Conservation (phyloP, 2,888 invertebrate species). For the Eristalis intricaria region DNA sequence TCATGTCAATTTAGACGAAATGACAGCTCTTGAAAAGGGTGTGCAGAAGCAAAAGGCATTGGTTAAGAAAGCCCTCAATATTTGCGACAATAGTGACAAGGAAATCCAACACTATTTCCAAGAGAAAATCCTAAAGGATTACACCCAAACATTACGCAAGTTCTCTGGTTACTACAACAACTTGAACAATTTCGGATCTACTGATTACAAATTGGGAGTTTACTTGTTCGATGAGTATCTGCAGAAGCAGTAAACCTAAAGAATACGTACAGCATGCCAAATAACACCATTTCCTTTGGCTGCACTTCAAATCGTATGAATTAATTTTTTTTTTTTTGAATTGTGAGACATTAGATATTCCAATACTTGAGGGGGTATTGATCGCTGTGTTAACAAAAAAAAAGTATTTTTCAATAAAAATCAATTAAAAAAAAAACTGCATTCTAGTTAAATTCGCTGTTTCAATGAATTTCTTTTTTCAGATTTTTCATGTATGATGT, state of each 20-base stretch:
- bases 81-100: slow-evolving; percentile 83
- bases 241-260: slow-evolving; percentile 77
- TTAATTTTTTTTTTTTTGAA: background rate
- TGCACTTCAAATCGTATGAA: background rate
- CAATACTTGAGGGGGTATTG: slow-evolving; percentile 50
- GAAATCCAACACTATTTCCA: slow-evolving; percentile 89
- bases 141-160: slow-evolving; percentile 86
- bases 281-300: slow-evolving; percentile 23
- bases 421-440: background rate
- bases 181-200: slow-evolving; percentile 85
- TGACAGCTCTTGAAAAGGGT: background rate
- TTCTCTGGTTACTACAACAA: slow-evolving; percentile 89
- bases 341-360: slow-evolving; percentile 3
- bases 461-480: background rate
- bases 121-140: slow-evolving; percentile 88
- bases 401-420: slow-evolving; percentile 32
- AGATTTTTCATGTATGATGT: no score
- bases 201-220: slow-evolving; percentile 82
- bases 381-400: slow-evolving; percentile 27
- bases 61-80: slow-evolving; percentile 83
- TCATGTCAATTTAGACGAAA: slow-evolving; percentile 81
- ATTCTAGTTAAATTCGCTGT: background rate
- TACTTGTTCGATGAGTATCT: slow-evolving; percentile 88
- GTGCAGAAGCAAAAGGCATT: slow-evolving; percentile 84
- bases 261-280: background rate